Conservation (phyloP, 2,888 invertebrate species). For the Augochlorella aurata region DNA sequence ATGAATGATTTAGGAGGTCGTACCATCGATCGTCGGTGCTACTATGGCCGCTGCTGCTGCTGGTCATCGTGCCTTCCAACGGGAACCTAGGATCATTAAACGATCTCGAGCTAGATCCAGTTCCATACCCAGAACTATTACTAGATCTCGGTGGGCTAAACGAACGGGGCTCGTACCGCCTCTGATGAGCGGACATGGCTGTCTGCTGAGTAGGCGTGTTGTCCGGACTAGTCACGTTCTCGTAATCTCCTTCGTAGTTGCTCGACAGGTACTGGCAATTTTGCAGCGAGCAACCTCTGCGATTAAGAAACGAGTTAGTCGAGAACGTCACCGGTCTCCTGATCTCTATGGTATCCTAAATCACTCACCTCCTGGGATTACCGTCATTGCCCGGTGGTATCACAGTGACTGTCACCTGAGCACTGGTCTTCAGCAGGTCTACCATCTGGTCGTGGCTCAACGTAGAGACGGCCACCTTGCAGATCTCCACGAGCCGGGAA, state of each 20-base stretch:
- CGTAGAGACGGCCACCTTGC: slow-evolving; percentile 94
- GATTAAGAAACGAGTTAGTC: not conserved
- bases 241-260: slow-evolving; percentile 87
- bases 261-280: slow-evolving; percentile 86
- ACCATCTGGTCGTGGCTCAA: slow-evolving; percentile 96
- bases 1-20: slow-evolving; percentile 34
- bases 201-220: slow-evolving; percentile 80
- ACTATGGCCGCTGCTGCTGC: slow-evolving; percentile 86
- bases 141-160: slow-evolving; percentile 90
- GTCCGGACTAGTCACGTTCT: slow-evolving; percentile 85
- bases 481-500: slow-evolving; percentile 94
- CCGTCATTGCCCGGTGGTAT: slow-evolving; percentile 89
- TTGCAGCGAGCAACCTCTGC: slow-evolving; percentile 85
- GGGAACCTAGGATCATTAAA: slow-evolving; percentile 81
- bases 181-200: slow-evolving; percentile 84
- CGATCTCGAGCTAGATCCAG: slow-evolving; percentile 84
- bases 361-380: slow-evolving; percentile 84
- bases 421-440: slow-evolving; percentile 94
- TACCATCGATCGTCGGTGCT: slow-evolving; percentile 86
- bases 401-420: slow-evolving; percentile 92
- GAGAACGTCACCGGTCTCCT: too few relatives aligned
- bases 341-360: too few relatives aligned
- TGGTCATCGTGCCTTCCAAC: slow-evolving; percentile 85
- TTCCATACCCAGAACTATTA: slow-evolving; percentile 93
- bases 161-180: slow-evolving; percentile 87